Evolutionary conservation across 1,140 invertebrate genomes (phyloP), one percentile per base, ranked within the genome.

Genomic region (Scaptomyza montana): DNA sequence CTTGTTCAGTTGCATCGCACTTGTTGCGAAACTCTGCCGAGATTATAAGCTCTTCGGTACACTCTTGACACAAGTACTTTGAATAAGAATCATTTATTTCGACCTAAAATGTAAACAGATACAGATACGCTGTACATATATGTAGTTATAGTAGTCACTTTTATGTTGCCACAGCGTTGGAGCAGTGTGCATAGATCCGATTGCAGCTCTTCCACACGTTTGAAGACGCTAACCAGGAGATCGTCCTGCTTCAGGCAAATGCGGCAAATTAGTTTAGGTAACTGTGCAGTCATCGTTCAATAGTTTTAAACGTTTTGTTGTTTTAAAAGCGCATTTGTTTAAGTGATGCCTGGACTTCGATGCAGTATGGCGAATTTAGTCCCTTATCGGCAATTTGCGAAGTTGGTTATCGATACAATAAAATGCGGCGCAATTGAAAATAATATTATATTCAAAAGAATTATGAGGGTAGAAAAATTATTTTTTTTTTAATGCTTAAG

Each of bases 21-120:
- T 90, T 90, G 5, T 66, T 49, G 2, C 79, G 77, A 61, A 90
- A 87, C 56, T 77, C 78, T 13, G 78, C 81, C 0, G 77, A 30
- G 5, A 80, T 78, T 5, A 84, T 46, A 2, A 90, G 69, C 46
- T 87, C 79, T 3, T 72, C 74, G 19, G 81, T 80, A 19, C 87
- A 84, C 28, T 77, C 70, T 49, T 75, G 70, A 13, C 82, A 87
- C 13, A 87, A 45, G 41, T 68, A 84, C 60, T 84, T 87, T 2
- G 79, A 68, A 60, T 66, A 75, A 5, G 10, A n/a, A 60, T 86
- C 78, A 1, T 1, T 47, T 33, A 0, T 6, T 13, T 72, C 54
- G 0, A 80, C 53, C 81, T 90, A 4, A 5, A 50, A 68, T 0
- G 36, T 7, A 28, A 51, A 5, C 7, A 36, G 9, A 4, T 3